Base-by-base conservation (phyloP, 2,113 vertebrate species). In the Pelodiscus sinensis region DNA sequence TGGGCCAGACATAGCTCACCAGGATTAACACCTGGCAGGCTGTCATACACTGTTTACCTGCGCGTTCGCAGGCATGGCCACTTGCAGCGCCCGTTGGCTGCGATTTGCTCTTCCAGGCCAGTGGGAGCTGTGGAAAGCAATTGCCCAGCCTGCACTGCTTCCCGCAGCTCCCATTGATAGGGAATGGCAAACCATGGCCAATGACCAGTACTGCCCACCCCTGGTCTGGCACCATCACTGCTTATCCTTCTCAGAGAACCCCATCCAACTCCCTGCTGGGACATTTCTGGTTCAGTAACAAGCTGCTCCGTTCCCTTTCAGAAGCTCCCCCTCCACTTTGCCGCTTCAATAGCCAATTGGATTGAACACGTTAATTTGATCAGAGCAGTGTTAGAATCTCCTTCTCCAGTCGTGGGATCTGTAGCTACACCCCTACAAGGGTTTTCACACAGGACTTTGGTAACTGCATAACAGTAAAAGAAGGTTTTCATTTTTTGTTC, bases 391-490 rank as follows among this genome's bases (percentile, higher is more conserved):
- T 54, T 87, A 78, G 91, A 82, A 92, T 96, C 87, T 85, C 94
- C 93, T 84, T 94, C 35, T 58, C 82, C 58, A 84, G 88, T 81
- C 92, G 84, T 9, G 86, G 88, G 25, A 88, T 94, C 88, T 92
- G 89, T 77, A 93, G 86, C 78, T 5, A 4, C 92, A 93, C 90
- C 57, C 62, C 81, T 54, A 0, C n/a, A 86, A 92, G 81, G 25
- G 75, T 82, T 95, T 94, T 85, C 93, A 92, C 78, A 25, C 0
- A 8, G 58, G 79, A 50, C 71, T 89, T 92, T 86, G 85, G 86
- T n/a, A 86, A 85, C 93, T 92, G 85, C 87, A 21, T 84, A 94
- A 85, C 92, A 60, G 91, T 60, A 90, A 95, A 92, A 87, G 24
- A 56, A 89, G 44, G 44, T 44, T 44, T 44, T 44, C 44, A 44